Evolutionary conservation across 2,797 vertebrate species (phyloP).

Genomic region (Lophotriccus pileatus): DNA sequence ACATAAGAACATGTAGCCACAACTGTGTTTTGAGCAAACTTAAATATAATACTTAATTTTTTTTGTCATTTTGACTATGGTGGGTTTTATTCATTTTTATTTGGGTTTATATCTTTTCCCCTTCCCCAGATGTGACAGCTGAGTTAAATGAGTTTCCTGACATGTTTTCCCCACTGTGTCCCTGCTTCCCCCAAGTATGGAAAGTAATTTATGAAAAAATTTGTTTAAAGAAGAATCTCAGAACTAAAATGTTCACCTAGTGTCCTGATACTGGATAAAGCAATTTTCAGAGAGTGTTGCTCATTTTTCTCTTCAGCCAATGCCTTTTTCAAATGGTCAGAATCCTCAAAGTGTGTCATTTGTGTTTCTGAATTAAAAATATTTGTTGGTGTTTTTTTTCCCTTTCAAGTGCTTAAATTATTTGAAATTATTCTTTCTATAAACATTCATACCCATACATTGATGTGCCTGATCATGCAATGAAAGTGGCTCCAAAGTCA

Average conservation of each 20-base stretch:
- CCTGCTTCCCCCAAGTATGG: neutral
- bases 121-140: neutral
- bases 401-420: neutral
- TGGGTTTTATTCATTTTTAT: neutral
- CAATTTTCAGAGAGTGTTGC: neutral
- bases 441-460: neutral
- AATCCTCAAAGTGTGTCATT: neutral
- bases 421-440: neutral
- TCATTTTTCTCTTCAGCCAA: neutral
- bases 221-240: neutral
- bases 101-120: neutral
- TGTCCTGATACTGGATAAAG: neutral
- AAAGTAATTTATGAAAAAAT: neutral
- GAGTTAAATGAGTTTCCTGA: neutral
- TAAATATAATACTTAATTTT: neutral
- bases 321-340: neutral
- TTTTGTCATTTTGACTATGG: rapidly evolving
- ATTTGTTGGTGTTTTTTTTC: neutral
- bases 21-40: neutral
- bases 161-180: neutral
- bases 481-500: neutral
- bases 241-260: neutral
- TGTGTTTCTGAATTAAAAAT: neutral
- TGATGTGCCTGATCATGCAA: neutral
- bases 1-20: neutral